phyloP scores from a whole-genome alignment of 2,888 invertebrate species.

The Branchellion lobata region DNA sequence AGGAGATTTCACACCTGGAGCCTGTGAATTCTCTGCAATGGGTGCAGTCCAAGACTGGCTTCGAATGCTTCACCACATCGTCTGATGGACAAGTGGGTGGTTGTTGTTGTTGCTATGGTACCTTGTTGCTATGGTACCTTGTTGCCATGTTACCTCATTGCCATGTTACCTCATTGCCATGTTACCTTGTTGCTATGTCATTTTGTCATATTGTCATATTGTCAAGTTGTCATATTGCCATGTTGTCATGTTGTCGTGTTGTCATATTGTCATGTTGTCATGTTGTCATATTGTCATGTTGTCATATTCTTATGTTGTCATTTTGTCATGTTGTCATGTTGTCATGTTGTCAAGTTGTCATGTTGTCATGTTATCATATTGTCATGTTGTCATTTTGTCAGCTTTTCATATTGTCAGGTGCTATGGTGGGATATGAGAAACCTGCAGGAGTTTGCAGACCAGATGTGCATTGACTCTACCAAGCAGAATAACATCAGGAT shows the following conservation, averaged over 20 bases:
- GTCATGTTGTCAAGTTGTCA: no score
- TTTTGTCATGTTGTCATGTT: no score
- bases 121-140: not conserved
- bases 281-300: no score
- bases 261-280: no score
- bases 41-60: constrained; percentile 43
- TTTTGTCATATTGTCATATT: no score
- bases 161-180: not conserved
- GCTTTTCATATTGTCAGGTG: no score
- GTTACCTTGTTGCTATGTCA: no score
- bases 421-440: constrained; percentile 45
- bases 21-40: constrained; percentile 41
- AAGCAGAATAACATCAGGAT: constrained; percentile 24
- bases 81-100: constrained; percentile 39
- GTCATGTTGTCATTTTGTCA: no score
- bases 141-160: not conserved
- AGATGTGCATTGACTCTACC: constrained; percentile 43
- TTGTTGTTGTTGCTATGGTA: not conserved
- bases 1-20: constrained; percentile 28
- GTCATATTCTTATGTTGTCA: no score
- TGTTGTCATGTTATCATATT: no score
- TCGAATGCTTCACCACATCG: constrained; percentile 42
- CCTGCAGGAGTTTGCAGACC: constrained; percentile 25
- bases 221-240: no score
- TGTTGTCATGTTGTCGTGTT: no score